Evolutionary conservation across 1,140 invertebrate genomes (phyloP).

Genomic region (Drosophila sturtevanti): DNA sequence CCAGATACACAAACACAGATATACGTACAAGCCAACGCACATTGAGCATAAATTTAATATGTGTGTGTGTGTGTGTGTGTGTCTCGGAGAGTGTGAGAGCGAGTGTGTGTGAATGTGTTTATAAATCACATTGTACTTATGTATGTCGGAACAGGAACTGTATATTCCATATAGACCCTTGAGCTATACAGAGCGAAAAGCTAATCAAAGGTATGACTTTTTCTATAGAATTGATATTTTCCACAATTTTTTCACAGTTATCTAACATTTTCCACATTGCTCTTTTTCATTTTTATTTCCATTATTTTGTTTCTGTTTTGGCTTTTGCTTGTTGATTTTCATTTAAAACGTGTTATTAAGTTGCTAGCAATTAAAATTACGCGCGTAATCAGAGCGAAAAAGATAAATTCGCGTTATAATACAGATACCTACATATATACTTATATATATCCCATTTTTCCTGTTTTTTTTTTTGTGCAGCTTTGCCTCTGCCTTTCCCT

Average conservation of each 20-base stretch:
- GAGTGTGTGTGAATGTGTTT: slow-evolving; percentile 34
- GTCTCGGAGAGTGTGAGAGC: too few species aligned
- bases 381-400: slow-evolving; percentile 79
- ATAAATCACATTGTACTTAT: background rate
- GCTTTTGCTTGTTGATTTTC: background rate
- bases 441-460: slow-evolving; percentile 26
- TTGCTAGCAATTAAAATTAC: slow-evolving; percentile 81
- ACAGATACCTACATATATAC: slow-evolving; percentile 25
- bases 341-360: slow-evolving; percentile 68
- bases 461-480: slow-evolving; percentile 17
- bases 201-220: background rate
- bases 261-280: background rate
- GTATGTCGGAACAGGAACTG: background rate
- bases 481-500: slow-evolving; percentile 39
- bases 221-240: background rate
- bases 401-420: slow-evolving; percentile 78
- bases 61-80: slow-evolving; percentile 30
- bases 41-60: slow-evolving; percentile 12
- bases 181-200: background rate
- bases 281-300: too few species aligned
- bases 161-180: background rate
- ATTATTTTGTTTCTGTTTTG: too few species aligned
- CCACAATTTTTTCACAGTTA: background rate
- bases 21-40: too few species aligned
- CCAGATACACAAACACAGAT: slow-evolving; percentile 25